Conservation (phyloP, 2,113 vertebrate genomes). For the Gasterosteus aculeatus region DNA sequence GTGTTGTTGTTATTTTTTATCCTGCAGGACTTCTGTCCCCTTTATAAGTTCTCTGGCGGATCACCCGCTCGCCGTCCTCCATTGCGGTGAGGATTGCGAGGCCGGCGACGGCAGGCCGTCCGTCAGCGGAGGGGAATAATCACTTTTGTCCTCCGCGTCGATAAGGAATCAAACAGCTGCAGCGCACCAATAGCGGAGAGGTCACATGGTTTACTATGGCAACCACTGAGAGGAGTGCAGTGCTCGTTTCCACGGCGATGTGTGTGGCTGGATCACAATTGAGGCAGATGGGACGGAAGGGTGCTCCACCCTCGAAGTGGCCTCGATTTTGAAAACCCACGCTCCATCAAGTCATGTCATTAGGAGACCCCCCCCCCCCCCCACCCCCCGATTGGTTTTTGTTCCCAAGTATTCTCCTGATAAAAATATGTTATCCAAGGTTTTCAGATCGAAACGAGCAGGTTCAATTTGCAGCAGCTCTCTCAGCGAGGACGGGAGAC, state of each 20-base stretch:
- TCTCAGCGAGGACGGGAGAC: slow-evolving; percentile 18
- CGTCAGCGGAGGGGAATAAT: slow-evolving; percentile 24
- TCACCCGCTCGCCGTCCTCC: background rate
- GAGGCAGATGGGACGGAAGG: slow-evolving; percentile 30
- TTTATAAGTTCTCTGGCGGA: no score
- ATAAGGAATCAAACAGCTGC: slow-evolving; percentile 20
- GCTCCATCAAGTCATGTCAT: slow-evolving; percentile 15
- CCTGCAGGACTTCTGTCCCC: no score
- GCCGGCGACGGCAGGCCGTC: background rate
- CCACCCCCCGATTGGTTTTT: slow-evolving; percentile 13
- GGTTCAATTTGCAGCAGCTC: slow-evolving; percentile 25
- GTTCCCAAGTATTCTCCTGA: background rate
- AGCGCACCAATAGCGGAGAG: slow-evolving; percentile 45
- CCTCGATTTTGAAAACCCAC: slow-evolving; percentile 14
- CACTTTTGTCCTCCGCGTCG: slow-evolving; percentile 8
- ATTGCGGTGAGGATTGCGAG: background rate
- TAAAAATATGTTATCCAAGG: slow-evolving; percentile 15
- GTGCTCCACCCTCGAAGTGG: slow-evolving; percentile 8
- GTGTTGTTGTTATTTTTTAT: no score
- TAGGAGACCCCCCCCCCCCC: background rate
- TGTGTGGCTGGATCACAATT: slow-evolving; percentile 23
- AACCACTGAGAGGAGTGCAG: slow-evolving; percentile 54
- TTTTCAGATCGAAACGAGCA: slow-evolving; percentile 16
- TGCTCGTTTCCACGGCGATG: slow-evolving; percentile 70
- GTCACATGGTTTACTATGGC: slow-evolving; percentile 71